Conservation (phyloP, 2,113 vertebrate genomes). For the Scortum barcoo region DNA sequence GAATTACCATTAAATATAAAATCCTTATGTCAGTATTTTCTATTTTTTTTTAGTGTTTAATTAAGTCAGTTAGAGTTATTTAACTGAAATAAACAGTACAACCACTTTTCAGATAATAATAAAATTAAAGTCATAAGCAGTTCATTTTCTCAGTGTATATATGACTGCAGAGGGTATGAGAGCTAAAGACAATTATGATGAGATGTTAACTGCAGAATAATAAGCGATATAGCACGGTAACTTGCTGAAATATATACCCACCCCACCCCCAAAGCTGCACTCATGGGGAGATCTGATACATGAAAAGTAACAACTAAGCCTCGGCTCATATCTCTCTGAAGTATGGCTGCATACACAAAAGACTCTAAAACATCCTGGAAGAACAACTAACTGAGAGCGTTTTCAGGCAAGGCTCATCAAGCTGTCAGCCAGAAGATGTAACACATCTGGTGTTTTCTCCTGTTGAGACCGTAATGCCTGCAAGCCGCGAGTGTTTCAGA, state of each 20-base stretch:
- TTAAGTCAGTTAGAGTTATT: not conserved
- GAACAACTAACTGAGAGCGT: slow-evolving; percentile 34
- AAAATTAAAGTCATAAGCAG: not conserved
- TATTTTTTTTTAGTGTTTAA: not conserved
- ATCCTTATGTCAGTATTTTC: not conserved
- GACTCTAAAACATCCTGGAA: slow-evolving; percentile 34
- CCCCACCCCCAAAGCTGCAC: not conserved
- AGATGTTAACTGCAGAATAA: slow-evolving; percentile 12
- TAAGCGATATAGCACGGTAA: slow-evolving; percentile 1
- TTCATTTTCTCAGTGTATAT: not conserved
- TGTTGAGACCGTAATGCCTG: slow-evolving; percentile 56
- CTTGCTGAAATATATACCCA: slow-evolving; percentile 43
- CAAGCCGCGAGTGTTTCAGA: slow-evolving; percentile 20
- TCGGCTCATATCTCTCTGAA: slow-evolving; percentile 36
- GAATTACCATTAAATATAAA: slow-evolving; percentile 12
- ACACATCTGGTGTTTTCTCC: slow-evolving; percentile 62
- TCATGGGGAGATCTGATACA: not conserved
- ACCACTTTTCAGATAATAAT: not conserved
- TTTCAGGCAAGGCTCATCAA: slow-evolving; percentile 48
- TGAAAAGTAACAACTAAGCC: slow-evolving; percentile 16
- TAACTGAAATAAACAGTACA: not conserved
- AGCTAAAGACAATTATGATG: not conserved
- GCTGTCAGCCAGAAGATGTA: slow-evolving; percentile 55
- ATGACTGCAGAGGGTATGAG: not conserved
- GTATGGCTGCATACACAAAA: slow-evolving; percentile 6